Percentiles rank a stretch among this genome's conserved stretches.
Conservation (phyloP, 2,888 invertebrate species). For the Xanthorhoe spadicearia region DNA sequence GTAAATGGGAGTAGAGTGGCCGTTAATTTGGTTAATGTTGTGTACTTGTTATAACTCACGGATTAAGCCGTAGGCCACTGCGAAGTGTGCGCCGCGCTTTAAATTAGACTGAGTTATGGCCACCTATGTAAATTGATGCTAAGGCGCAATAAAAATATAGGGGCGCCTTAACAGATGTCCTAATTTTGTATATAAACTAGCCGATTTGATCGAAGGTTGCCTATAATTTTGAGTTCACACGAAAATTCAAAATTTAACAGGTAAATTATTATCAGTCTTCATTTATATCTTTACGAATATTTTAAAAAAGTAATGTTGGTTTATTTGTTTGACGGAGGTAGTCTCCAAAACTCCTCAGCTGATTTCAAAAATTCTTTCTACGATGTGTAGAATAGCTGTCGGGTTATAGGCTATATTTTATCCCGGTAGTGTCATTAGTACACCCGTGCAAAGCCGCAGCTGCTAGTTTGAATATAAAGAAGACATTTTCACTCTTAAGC, state of each 20-base stretch:
- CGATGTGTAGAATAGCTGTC: no score
- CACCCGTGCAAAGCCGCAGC: no score
- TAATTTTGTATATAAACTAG: not conserved
- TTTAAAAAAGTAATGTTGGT: no score
- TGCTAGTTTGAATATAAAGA: not conserved
- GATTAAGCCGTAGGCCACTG: slow-evolving; percentile 57
- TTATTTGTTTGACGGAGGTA: no score
- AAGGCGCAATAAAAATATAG: slow-evolving; percentile 22
- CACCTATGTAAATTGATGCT: slow-evolving; percentile 32
- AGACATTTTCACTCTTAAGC: not conserved
- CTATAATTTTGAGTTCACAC: not conserved
- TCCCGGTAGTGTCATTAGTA: no score
- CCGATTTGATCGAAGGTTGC: no score
- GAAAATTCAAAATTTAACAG: no score
- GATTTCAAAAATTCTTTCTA: no score
- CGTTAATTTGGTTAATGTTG: slow-evolving; percentile 74
- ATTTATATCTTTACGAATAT: no score
- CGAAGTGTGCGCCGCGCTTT: slow-evolving; percentile 46
- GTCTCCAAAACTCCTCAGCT: no score
- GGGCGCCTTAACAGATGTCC: not conserved
- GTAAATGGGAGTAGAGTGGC: slow-evolving; percentile 61
- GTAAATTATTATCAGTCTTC: no score
- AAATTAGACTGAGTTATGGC: slow-evolving; percentile 45
- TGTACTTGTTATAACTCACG: slow-evolving; percentile 70
- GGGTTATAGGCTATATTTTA: no score